Evolutionary conservation across 2,888 invertebrate genomes (phyloP), one percentile per base, ranked within the genome.

Genomic region (Calliscelio sp.): DNA sequence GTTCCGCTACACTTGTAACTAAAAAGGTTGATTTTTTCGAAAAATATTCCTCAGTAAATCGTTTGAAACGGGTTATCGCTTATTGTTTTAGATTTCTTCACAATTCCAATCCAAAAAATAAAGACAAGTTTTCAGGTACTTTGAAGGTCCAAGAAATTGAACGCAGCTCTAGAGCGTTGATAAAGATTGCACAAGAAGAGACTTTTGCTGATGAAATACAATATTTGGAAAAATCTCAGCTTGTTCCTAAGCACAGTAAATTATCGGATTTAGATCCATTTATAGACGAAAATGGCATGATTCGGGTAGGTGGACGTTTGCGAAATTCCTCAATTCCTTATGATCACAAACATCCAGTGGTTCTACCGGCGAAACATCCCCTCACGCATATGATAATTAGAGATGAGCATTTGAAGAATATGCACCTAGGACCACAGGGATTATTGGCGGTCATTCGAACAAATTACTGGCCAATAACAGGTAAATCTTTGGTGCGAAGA

Each of bases 391-490:
- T 75, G 20, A 70, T 77, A 7, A 77, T 77, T 35, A 24, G 25
- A 10, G 2, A 71, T 0, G 59, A 49, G 10, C 71, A 84, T 53
- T 57, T 75, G 38, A 55, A 65, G 1, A 18, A 81, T 20, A 32
- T 85, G 3, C 86, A 84, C n/a, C 46, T 74, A 14, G 79, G 77
- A 20, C 65, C 59, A n/a, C 70, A 65, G 0, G 59, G 57, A 2
- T 20, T 70, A 10, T 46, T 80, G 8, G 51, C 71, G 8, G 16
- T 55, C 4, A 28, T 86, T 14, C 81, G 84, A 3, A 51, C 65
- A 18, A 14, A 32, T 46, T 87, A 84, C 57, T 87, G 85, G 82
- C 32, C 46, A 7, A 22, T 86, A 7, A 66, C 85, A 1, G 84
- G 77, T 0, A 55, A 18, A 55, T 55, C 55, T 6, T 55, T 55